Percentiles rank a stretch among this genome's conserved stretches.
phyloP scores from a whole-genome alignment of 2,113 vertebrate genomes.

The Chiloscyllium plagiosum region DNA sequence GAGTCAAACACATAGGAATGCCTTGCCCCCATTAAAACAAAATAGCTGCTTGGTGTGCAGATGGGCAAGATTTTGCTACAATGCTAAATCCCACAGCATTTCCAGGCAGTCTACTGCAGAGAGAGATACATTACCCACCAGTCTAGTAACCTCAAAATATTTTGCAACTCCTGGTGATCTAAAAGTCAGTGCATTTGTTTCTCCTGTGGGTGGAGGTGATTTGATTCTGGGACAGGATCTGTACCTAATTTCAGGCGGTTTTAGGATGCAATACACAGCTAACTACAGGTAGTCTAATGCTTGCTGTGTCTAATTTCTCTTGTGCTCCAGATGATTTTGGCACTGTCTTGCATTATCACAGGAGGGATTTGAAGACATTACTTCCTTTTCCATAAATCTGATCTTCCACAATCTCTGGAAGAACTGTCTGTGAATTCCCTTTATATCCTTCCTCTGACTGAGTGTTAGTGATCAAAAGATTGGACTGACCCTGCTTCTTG shows the following conservation, averaged over 20 bases:
- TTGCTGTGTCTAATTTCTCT: neutral
- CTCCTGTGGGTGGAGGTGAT: neutral
- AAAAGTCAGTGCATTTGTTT: neutral
- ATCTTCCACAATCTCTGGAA: neutral
- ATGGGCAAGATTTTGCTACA: neutral
- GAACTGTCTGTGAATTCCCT: too few species aligned
- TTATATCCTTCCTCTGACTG: neutral
- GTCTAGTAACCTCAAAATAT: neutral
- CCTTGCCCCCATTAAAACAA: neutral
- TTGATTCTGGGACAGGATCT: neutral
- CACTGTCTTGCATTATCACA: neutral
- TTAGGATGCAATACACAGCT: neutral
- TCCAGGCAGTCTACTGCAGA: neutral
- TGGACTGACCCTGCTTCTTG: neutral
- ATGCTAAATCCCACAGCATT: neutral
- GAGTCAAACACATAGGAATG: neutral
- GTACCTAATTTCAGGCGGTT: too few species aligned
- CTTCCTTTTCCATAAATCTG: neutral
- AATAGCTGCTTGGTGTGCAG: neutral
- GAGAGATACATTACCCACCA: neutral
- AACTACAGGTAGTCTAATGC: neutral
- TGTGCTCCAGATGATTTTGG: neutral
- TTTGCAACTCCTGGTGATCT: neutral
- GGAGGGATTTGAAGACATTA: neutral
- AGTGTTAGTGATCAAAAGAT: neutral